Base-by-base conservation (phyloP, 2,888 invertebrate species). In the Tachystola acroxantha region DNA sequence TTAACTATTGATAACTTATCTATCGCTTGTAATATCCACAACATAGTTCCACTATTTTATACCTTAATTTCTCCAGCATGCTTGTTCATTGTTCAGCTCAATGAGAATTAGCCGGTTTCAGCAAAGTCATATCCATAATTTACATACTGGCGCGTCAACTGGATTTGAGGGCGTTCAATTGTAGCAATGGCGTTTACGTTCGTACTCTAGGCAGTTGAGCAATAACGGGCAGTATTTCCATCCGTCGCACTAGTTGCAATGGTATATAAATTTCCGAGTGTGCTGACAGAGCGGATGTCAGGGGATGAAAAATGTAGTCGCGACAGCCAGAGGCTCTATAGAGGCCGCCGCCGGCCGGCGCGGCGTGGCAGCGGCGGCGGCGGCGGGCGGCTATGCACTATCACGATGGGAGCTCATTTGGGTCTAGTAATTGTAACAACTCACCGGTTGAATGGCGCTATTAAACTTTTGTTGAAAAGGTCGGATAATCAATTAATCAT, bases 251-350 rank as follows among this genome's bases (percentile, higher is more conserved):
- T 42, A 42, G 38, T 41, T 40, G 47, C 45, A 55, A 53, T 43
- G 46, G 56, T 56, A 64, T 71, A 64, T 71, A 70, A 57, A 73
- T 67, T 62, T 61, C 46, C 54, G 45, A 54, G 55, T 53, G 53
- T 51, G 60, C 58, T 61, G 62, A 61, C 62, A 60, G 61, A 65
- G 48, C 65, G 64, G 60, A 59, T 65, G 71, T 71, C 68, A 63
- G 50, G 57, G 62, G 57, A 65, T 71, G 73, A 74, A 73, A 75
- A 74, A 74, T 70, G 57, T 50, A 58, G 63, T 58, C 61, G 58
- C 57, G 60, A 50, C 54, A 46, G 25, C 11, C 29, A 26, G n/a
- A 6, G 14, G 32, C 31, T 19, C 37, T 39, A 39, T 34, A 37
- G 34, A 14, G 14, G 24, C 10, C 10, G 38, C 7, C 30, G 36